Conservation (phyloP, 1,140 invertebrate genomes). For the Theocolax elegans region DNA sequence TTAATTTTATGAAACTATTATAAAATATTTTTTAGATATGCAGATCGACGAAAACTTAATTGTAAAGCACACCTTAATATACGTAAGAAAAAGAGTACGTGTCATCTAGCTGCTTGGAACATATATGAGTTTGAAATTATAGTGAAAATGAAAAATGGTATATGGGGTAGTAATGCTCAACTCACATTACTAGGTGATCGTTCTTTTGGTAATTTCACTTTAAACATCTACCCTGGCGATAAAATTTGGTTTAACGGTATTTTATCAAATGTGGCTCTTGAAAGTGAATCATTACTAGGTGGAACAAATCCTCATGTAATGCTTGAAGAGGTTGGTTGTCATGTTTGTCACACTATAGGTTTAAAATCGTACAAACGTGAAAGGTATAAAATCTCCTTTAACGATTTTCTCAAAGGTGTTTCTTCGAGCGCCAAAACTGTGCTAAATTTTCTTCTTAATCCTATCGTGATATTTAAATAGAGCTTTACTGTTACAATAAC, state of each 20-base stretch:
- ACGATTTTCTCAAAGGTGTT: slow-evolving; percentile 69
- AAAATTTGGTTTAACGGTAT: slow-evolving; percentile 78
- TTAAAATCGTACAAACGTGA: slow-evolving; percentile 67
- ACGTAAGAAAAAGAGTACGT: slow-evolving; percentile 69
- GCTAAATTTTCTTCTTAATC: slow-evolving; percentile 80
- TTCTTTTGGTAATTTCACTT: slow-evolving; percentile 78
- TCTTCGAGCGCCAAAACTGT: slow-evolving; percentile 77
- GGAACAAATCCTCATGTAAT: slow-evolving; percentile 69
- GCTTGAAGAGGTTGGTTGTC: slow-evolving; percentile 74
- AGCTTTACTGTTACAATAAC: not conserved
- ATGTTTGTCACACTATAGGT: slow-evolving; percentile 72
- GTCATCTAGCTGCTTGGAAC: slow-evolving; percentile 78
- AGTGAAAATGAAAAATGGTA: slow-evolving; percentile 76
- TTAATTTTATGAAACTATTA: no score
- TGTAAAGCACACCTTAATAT: slow-evolving; percentile 69
- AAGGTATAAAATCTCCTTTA: slow-evolving; percentile 64
- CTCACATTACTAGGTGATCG: slow-evolving; percentile 72
- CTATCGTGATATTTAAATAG: slow-evolving; percentile 79
- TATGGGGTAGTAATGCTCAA: slow-evolving; percentile 73
- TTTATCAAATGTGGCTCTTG: slow-evolving; percentile 64
- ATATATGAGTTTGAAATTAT: slow-evolving; percentile 77
- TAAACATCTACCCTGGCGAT: slow-evolving; percentile 74
- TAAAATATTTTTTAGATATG: slow-evolving; percentile 2
- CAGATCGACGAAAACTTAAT: slow-evolving; percentile 65
- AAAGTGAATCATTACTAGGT: slow-evolving; percentile 68